Conservation (phyloP, 2,797 vertebrate genomes). For the Catharus ustulatus region DNA sequence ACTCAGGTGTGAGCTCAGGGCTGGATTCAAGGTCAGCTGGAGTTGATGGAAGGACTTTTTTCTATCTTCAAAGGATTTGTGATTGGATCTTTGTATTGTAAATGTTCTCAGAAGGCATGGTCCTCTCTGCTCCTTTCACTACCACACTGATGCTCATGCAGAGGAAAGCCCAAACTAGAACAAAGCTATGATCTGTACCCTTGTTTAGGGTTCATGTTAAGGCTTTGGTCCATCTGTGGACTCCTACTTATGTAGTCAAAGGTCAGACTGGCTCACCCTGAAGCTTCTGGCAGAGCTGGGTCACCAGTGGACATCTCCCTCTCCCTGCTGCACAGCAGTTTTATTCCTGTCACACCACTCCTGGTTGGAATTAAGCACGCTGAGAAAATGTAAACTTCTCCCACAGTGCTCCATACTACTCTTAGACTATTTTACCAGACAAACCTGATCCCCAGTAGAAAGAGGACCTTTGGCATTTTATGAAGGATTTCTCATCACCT, state of each 20-base stretch:
- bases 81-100: background rate
- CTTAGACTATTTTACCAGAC: background rate
- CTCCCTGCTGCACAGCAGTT: background rate
- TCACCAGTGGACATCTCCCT: background rate
- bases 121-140: background rate
- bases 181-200: background rate
- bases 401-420: background rate
- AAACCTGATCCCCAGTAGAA: background rate
- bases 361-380: background rate
- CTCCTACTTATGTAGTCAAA: rapidly evolving
- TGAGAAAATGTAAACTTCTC: background rate
- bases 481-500: background rate
- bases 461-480: background rate
- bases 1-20: background rate
- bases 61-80: background rate
- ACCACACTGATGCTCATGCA: background rate
- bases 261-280: background rate
- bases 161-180: background rate
- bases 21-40: background rate
- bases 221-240: background rate
- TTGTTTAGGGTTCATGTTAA: background rate
- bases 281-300: background rate
- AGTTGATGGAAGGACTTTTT: background rate
- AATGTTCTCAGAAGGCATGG: background rate
- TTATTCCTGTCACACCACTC: background rate